Percentiles rank a stretch among this genome's conserved stretches.
Conservation (phyloP, 2,113 vertebrate genomes). For the Eudyptes chrysolophus region DNA sequence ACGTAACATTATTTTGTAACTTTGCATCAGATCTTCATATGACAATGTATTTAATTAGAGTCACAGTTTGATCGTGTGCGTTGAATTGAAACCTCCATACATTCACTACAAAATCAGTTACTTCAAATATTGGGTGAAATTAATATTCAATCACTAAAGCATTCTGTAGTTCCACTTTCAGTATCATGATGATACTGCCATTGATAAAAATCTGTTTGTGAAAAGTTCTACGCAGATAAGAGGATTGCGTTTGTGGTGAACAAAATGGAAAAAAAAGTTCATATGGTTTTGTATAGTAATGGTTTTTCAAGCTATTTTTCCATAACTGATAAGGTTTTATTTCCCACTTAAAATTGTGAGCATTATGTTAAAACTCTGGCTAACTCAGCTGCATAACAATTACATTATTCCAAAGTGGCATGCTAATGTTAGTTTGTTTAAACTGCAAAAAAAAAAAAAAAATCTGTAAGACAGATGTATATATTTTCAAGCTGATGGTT, state of each 20-base stretch:
- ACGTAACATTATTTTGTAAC: background rate
- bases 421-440: background rate
- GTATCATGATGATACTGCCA: fast-evolving
- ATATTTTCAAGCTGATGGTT: constrained; percentile 16
- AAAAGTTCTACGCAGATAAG: background rate
- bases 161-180: background rate
- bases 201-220: background rate
- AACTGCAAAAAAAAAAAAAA: background rate
- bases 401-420: background rate
- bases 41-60: background rate
- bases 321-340: background rate
- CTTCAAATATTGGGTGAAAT: background rate
- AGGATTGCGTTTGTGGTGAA: background rate
- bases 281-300: background rate
- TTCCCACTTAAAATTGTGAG: background rate
- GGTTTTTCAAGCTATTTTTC: background rate
- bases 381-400: background rate
- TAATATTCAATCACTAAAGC: background rate
- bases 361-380: background rate
- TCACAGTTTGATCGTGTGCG: background rate
- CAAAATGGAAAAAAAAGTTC: background rate
- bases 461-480: background rate
- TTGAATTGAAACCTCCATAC: background rate
- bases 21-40: background rate
- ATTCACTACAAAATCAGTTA: background rate